Evolutionary conservation across 2,888 invertebrate species (phyloP), one percentile per base, ranked within the genome.

Genomic region (Heliothis peltigera): DNA sequence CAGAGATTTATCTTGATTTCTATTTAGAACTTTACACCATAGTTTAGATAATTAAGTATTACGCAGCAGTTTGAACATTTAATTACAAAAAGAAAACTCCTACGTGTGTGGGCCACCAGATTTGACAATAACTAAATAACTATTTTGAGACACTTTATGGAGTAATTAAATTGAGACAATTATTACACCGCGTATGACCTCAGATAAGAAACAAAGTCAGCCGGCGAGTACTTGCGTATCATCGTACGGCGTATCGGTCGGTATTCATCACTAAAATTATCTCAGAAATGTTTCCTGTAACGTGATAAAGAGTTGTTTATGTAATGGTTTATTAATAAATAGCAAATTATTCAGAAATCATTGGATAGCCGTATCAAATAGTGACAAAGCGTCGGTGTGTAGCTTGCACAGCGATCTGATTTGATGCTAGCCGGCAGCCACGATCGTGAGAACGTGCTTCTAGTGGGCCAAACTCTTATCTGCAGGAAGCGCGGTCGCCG

Each of bases 401-500:
- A 54, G n/a, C 55, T 28, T 75, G 28, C 52, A 60, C 32, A 25
- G 63, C 32, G 51, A 48, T 52, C 42, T 39, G 55, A 57, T 53
- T 56, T 69, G 55, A 54, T 59, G 49, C 32, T 57, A 57, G 64
- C 63, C 60, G 61, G 70, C 68, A 75, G 72, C 76, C 64, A 72
- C 74, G 80, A 84, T 84, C 86, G 84, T 87, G 90, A 89, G 89
- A 91, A 89, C 84, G 82, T 86, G 84, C 83, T 79, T 75, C 77
- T 78, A 87, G 85, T 87, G 84, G 84, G 84, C 87, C 80, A 85
- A 84, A 87, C 88, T 93, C 88, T 93, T 94, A 94, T 94, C 93
- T 87, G 82, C 92, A 93, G 94, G 94, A 94, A 93, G 89, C 85
- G 83, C 81, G 84, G 86, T 84, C 84, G 88, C 85, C 87, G 88